Evolutionary conservation across 2,888 invertebrate genomes (phyloP), one percentile per base, ranked within the genome.

Genomic region (Drosophila pegasa): DNA sequence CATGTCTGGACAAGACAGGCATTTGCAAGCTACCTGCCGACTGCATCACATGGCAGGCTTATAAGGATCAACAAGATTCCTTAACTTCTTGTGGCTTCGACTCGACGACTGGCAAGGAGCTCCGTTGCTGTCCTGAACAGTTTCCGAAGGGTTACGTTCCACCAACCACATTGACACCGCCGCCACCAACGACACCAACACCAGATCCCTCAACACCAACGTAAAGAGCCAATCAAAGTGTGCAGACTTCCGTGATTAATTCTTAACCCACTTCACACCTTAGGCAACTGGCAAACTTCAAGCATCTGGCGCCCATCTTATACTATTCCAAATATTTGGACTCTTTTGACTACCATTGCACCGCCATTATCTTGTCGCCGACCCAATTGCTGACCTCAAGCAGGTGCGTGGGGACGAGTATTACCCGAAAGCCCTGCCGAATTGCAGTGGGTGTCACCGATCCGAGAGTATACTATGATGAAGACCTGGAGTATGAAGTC

Each of bases 301-400:
- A 6, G 8, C 57, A 47, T 40, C 25, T 70, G 48, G 63, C n/a
- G 4, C 9, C 37, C 9, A 3, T 62, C 14, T 14, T 0, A 20
- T 68, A 54, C 12, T 1, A 14, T 0, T 12, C 1, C 0, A 0
- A 1, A 0, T 3, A 1, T 8, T 0, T 50, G 1, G 58, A 69
- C 12, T 9, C 3, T 0, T 7, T 8, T 27, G 6, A 16, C 0
- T 25, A 18, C 5, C 50, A 48, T 9, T 80, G 75, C 18, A 78
- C 81, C 20, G 75, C 50, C 1, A 14, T 78, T 16, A 7, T 69
- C 2, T 1, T 78, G 1, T 41, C 55, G 1, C 14, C 56, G 12
- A 37, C 4, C 0, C 8, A 31, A 3, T 12, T 71, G 0, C 43
- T 78, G 10, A n/a, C 66, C 9, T 27, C 79, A 3, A 29, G 5